Base-by-base conservation (phyloP, 2,113 vertebrate species). In the Thunnus thynnus region DNA sequence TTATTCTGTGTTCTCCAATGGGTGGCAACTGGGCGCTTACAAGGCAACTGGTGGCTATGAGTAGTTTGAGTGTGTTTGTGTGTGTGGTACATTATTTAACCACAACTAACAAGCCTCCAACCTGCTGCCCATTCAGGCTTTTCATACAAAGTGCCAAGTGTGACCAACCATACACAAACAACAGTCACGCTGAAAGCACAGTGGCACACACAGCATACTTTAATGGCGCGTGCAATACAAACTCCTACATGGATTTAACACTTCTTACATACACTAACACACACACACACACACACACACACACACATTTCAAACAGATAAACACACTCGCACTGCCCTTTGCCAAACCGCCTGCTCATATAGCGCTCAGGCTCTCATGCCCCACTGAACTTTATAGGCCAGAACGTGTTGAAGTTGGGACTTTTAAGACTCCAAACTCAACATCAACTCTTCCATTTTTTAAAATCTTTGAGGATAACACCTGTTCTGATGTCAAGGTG, bases 331-430 rank as follows among this genome's bases (percentile, higher is more conserved):
- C 13, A 47, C 44, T 51, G 72, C 58, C 54, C 3, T 4, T 30
- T 44, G 83, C 88, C 82, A 87, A 83, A 83, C 60, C 30, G 13
- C 74, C 50, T 72, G 48, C 55, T 65, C 76, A 61, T 63, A 85
- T 72, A 70, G 47, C n/a, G 74, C 72, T 25, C 32, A 76, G 73
- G 44, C 64, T 64, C 72, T 82, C 70, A 74, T n/a, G 51, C 64
- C 61, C 66, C 72, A 67, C 68, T 88, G 50, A 76, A 22, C 46
- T 89, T 90, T 86, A 90, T 76, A 62, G 88, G 64, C 82, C 88
- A 68, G 72, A 89, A 89, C 73, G n/a, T 82, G 64, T 76, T 86
- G 64, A 88, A 54, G 69, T 76, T 61, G 36, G 66, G 36, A 89
- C 61, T 32, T 82, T 88, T n/a, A 70, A 62, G 44, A 80, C 64